A percentile compares a stretch with the other conserved stretches of the same genome.
Conservation (phyloP, 2,113 vertebrate species). For the Otis tarda region DNA sequence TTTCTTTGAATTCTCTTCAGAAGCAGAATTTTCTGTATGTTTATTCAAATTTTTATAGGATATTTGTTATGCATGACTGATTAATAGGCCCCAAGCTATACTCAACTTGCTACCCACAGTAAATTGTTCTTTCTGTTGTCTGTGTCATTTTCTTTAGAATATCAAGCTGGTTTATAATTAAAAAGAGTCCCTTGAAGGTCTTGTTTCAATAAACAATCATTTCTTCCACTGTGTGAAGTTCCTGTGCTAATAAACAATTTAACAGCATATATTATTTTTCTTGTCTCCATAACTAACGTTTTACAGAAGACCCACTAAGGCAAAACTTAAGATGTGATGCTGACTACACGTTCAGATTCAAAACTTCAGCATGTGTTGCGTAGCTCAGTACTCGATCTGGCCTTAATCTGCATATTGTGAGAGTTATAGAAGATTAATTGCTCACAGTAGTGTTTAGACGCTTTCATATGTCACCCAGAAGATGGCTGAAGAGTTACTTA, state of each 20-base stretch:
- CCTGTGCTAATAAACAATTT: conserved; percentile 43
- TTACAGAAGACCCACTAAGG: neutral
- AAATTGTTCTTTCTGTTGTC: conserved; percentile 39
- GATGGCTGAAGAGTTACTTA: conserved; percentile 63
- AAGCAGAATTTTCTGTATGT: neutral
- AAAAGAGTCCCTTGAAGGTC: conserved; percentile 60
- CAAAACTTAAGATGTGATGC: neutral
- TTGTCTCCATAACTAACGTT: neutral
- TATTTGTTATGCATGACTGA: conserved; percentile 39
- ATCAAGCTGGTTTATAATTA: conserved; percentile 68
- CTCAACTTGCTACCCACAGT: conserved; percentile 50
- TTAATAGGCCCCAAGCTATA: conserved; percentile 38
- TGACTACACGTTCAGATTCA: rapidly evolving
- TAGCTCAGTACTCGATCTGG: neutral
- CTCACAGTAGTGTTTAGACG: neutral
- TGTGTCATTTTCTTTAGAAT: conserved; percentile 55
- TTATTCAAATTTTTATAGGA: neutral
- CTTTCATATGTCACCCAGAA: conserved; percentile 37
- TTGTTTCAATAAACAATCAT: conserved; percentile 52
- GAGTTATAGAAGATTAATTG: conserved; percentile 36
- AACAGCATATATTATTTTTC: neutral
- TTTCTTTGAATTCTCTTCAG: neutral
- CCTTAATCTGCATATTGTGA: neutral
- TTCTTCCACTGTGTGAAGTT: neutral
- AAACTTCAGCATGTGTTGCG: neutral